phyloP scores from a whole-genome alignment of 2,888 invertebrate species.

The Caenorhabditis doughertyi region DNA sequence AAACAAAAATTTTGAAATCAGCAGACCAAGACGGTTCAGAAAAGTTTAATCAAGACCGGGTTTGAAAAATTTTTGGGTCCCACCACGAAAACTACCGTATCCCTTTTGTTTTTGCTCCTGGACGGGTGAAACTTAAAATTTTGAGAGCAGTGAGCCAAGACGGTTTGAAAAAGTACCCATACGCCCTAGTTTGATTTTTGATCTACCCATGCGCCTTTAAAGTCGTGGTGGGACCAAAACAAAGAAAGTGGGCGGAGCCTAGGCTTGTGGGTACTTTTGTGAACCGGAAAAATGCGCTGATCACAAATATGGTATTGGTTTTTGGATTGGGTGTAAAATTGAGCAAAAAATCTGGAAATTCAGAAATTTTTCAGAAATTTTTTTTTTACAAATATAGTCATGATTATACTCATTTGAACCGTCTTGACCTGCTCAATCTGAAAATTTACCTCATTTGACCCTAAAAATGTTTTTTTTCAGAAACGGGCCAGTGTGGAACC shows the following conservation, averaged over 20 bases:
- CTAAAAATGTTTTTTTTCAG: slow-evolving; percentile 61
- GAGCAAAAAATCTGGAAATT: not conserved
- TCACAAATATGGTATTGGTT: no score
- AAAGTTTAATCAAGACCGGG: not conserved
- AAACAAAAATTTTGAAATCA: not conserved
- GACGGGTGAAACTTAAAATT: not conserved
- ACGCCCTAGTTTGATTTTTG: no score
- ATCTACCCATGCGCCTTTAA: no score
- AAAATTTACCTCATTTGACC: not conserved
- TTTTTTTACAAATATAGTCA: not conserved
- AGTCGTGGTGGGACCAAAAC: no score
- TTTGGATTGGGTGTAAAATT: not conserved
- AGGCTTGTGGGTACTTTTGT: not conserved
- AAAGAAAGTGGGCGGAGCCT: no score
- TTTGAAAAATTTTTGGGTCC: not conserved
- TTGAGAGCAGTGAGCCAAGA: not conserved
- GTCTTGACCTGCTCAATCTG: not conserved
- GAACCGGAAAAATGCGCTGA: no score
- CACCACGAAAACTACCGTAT: not conserved
- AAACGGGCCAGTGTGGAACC: slow-evolving; percentile 73
- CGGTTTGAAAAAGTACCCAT: no score
- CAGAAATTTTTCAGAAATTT: no score
- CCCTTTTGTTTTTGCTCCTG: not conserved
- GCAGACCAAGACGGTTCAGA: not conserved
- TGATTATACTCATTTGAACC: not conserved